Percentiles rank a stretch among this genome's conserved stretches.
Evolutionary conservation across 2,888 invertebrate species (phyloP).

Genomic region (Heliconius aoede): DNA sequence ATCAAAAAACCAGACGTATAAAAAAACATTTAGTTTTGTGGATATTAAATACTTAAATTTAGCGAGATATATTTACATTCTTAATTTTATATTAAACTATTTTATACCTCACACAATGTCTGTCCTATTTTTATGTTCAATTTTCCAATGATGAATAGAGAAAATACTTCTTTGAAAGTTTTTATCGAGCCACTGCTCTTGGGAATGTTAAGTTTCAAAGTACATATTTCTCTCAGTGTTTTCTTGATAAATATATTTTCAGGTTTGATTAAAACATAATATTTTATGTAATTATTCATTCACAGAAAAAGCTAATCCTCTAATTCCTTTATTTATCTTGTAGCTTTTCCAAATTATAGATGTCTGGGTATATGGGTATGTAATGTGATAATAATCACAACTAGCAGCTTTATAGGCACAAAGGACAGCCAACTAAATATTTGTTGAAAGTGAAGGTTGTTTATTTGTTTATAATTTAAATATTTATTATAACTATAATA

Average conservation of each 20-base stretch:
- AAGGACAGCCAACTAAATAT: too few relatives aligned
- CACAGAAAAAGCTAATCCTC: not conserved
- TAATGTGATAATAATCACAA: too few relatives aligned
- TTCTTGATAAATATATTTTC: constrained; percentile 1
- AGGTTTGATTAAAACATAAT: not conserved
- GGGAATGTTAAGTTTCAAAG: constrained; percentile 1
- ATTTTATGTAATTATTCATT: not conserved
- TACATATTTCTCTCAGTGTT: not conserved
- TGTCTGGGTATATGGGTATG: too few relatives aligned
- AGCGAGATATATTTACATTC: not conserved
- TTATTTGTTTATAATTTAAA: too few relatives aligned
- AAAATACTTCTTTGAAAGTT: not conserved
- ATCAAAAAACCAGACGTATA: not conserved
- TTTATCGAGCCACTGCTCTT: not conserved
- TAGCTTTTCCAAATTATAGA: too few relatives aligned
- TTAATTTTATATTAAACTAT: not conserved
- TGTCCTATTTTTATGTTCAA: not conserved
- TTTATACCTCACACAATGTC: not conserved
- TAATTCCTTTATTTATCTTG: not conserved
- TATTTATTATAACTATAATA: too few relatives aligned
- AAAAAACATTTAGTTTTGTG: not conserved
- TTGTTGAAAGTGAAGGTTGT: too few relatives aligned
- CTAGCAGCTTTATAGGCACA: too few relatives aligned
- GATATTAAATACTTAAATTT: not conserved
- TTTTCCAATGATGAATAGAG: not conserved